Conservation (phyloP, 2,113 vertebrate species). For the Aphyosemion australe region DNA sequence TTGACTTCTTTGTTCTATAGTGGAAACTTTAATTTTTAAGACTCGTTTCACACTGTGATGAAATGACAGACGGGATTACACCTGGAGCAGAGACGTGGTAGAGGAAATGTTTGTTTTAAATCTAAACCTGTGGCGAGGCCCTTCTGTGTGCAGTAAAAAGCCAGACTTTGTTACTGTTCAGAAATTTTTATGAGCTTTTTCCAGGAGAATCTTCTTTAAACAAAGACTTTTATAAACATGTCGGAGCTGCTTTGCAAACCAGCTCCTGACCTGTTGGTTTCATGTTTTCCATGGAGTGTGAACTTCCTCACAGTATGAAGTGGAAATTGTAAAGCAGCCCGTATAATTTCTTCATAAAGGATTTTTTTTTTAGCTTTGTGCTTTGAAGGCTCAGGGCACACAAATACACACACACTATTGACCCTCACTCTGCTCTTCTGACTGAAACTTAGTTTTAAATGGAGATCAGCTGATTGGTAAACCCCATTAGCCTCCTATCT, state of each 20-base stretch:
- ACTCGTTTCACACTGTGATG: constrained; percentile 46
- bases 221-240: constrained; percentile 41
- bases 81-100: constrained; percentile 38
- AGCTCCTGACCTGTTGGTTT: constrained; percentile 25
- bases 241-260: constrained; percentile 20
- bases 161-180: constrained; percentile 67
- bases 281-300: constrained; percentile 64
- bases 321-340: constrained; percentile 44
- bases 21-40: constrained; percentile 41
- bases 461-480: constrained; percentile 19
- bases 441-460: constrained; percentile 20
- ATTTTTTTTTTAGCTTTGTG: constrained; percentile 14
- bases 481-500: constrained; percentile 24
- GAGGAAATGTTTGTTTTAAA: constrained; percentile 40
- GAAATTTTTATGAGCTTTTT: constrained; percentile 64
- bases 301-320: constrained; percentile 63
- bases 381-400: constrained; percentile 8
- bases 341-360: constrained; percentile 10
- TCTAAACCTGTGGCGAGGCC: constrained; percentile 38
- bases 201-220: constrained; percentile 42
- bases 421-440: constrained; percentile 20
- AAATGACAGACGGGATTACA: constrained; percentile 32
- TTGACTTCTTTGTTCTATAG: constrained; percentile 50
- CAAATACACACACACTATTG: constrained; percentile 4
- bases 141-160: constrained; percentile 23